Evolutionary conservation across 2,797 vertebrate species (phyloP), one percentile per base, ranked within the genome.

Genomic region (Eulemur rubriventer): DNA sequence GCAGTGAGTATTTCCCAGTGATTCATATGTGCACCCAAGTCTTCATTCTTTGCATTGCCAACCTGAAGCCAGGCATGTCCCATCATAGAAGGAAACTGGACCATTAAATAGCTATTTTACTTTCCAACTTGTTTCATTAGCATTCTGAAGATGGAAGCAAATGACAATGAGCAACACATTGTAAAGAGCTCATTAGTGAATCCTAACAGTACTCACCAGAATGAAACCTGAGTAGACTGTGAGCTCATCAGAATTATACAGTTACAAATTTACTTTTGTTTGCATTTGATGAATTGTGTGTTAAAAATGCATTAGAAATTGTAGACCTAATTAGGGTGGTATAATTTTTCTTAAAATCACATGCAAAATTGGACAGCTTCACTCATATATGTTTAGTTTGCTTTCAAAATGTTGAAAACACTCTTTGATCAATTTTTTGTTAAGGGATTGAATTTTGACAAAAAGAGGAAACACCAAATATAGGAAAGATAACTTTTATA

Each of bases 381-480:
- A 18, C 17, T 88, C 87, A 50, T 8, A 57, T 2, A 12, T 57
- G 33, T 57, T 89, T 59, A 50, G 41, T 82, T 90, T 73, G 16
- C 59, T 72, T 96, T 91, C 46, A 50, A 95, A 96, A 83, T 70
- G 38, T 55, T 48, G 50, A 46, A 87, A 81, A 82, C 12, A 46
- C 4, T 55, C 14, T 93, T 50, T 72, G 24, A 75, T 65, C 1
- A 72, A 89, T 61, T 81, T 65, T 59, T 93, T 67, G 52, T 33
- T 93, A 85, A 85, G 52, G 18, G 28, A 8, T 92, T 92, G 55
- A 85, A 79, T 96, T 94, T 35, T 67, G 50, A 55, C 55, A 61
- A 76, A 92, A 88, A 59, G 86, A 88, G n/a, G 33, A 91, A 95
- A 91, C 61, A 78, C 48, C 10, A 65, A 78, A 91, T 48, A 82